Evolutionary conservation across 2,888 invertebrate genomes (phyloP), one percentile per base, ranked within the genome.

Genomic region (Acrocyrtus sp.): DNA sequence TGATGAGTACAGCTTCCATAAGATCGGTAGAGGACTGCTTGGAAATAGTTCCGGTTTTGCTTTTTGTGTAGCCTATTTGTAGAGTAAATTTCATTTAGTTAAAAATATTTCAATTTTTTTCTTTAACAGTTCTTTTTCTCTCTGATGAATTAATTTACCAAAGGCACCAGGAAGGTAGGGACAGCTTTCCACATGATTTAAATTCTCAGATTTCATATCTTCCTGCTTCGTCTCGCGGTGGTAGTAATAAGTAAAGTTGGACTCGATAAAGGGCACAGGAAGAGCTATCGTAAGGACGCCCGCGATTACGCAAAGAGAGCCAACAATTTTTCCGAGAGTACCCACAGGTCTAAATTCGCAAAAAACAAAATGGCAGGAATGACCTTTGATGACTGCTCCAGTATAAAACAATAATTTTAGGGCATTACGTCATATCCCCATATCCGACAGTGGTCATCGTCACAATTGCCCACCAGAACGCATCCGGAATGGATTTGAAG

Each of bases 211-310:
- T 88, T 97, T 96, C 95, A 96, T 95, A 87, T 98, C 97, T 86
- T 98, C 97, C 88, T 95, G 96, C 88, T 98, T 98, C 83, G 96
- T 97, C 89, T 98, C 98, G 83, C 98, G 93, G 87, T 98, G 98
- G 89, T 98, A 98, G 91, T 98, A 98, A 89, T 98, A 98, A 88
- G 98, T 98, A 92, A 98, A 98, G 89, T 98, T 98, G 87, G 97
- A 98, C 85, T 98, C 98, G 88, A 98, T 98, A 88, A 98, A 98
- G 83, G 98, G 98, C 84, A 98, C 98, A 81, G 75, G 73, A 66
- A 98, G 90, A 81, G 98, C 98, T 86, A 98, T 98, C 86, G 98
- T 98, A 87, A 98, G 90, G 85, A 98, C 98, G 87, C 98, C 98
- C 85, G 98, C 98, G 86, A 98, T 98, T 85, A 98, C 98, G 88